Conservation (phyloP, 2,797 vertebrate genomes). For the Coregonus ussuriensis region DNA sequence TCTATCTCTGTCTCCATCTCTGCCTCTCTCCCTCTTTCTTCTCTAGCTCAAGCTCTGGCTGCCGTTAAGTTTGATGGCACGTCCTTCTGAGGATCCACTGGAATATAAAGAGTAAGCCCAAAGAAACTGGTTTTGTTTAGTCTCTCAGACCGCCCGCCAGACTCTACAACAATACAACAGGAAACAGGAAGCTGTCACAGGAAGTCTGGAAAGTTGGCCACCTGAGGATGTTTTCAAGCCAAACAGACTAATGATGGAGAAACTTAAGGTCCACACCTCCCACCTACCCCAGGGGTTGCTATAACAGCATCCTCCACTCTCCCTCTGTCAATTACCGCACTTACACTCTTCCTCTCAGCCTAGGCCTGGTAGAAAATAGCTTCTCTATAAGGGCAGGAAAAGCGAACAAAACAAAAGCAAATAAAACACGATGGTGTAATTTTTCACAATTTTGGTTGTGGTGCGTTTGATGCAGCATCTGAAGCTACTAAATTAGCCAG, state of each 20-base stretch:
- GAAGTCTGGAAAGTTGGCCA: constrained; percentile 1
- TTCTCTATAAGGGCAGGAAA: no score
- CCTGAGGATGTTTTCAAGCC: constrained; percentile 4
- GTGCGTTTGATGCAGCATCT: no score
- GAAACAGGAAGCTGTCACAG: constrained; percentile 2
- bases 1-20: no score
- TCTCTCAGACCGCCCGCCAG: neutral
- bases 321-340: constrained; percentile 15
- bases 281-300: constrained; percentile 6
- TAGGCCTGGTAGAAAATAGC: constrained; percentile 1
- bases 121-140: constrained; percentile 37
- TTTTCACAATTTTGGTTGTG: no score
- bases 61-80: constrained; percentile 82
- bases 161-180: constrained; percentile 33
- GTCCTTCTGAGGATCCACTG: constrained; percentile 77
- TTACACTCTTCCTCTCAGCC: constrained; percentile 5
- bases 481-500: no score
- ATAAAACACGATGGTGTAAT: no score
- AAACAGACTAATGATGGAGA: neutral
- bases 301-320: neutral
- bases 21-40: constrained; percentile 9
- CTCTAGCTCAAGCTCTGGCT: constrained; percentile 84
- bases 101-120: constrained; percentile 32
- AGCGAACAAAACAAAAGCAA: no score
- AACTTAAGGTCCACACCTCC: constrained; percentile 1